A percentile compares a stretch with the other conserved stretches of the same genome.
Conservation (phyloP, 2,888 invertebrate species). For the Spodoptera exigua region DNA sequence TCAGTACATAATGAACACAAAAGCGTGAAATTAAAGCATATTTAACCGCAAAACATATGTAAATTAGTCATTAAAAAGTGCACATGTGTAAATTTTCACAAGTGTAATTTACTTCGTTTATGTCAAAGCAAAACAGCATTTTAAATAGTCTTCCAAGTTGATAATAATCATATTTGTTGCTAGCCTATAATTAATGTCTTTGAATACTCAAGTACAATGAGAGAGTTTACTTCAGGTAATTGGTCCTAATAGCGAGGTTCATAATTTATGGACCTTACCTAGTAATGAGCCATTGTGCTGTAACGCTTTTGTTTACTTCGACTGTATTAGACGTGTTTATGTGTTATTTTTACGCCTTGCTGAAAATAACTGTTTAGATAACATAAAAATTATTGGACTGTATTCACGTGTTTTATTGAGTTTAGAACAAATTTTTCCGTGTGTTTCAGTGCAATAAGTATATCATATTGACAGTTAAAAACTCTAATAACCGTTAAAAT, state of each 20-base stretch:
- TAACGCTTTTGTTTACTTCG: background rate
- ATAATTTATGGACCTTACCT: constrained; percentile 32
- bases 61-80: background rate
- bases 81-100: constrained; percentile 33
- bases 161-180: constrained; percentile 36
- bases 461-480: too few species aligned
- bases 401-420: too few species aligned
- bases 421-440: too few species aligned
- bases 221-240: constrained; percentile 33
- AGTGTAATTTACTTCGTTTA: background rate
- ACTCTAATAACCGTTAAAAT: too few species aligned
- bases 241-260: constrained; percentile 32
- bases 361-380: too few species aligned
- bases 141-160: constrained; percentile 22
- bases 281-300: constrained; percentile 9
- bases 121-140: constrained; percentile 33
- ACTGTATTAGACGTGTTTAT: background rate
- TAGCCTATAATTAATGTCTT: constrained; percentile 43
- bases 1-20: too few species aligned
- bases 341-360: background rate
- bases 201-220: constrained; percentile 30
- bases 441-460: too few species aligned
- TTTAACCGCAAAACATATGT: too few species aligned
- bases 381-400: too few species aligned
- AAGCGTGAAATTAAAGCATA: too few species aligned